Evolutionary conservation across 2,888 invertebrate genomes (phyloP), one percentile per base, ranked within the genome.

Genomic region (Endotricha flammealis): DNA sequence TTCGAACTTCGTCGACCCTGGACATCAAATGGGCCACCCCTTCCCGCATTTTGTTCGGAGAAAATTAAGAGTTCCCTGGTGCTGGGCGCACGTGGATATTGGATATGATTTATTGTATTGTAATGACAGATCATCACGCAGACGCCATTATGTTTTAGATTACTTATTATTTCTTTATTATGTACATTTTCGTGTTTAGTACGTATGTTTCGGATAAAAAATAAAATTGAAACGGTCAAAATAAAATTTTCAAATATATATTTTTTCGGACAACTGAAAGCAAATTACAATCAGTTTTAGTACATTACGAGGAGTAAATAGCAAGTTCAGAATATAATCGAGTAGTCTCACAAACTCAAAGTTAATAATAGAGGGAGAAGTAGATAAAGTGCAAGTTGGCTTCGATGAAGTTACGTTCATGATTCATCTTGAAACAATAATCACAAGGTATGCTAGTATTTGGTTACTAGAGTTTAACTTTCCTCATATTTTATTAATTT

Each of bases 11-110:
- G 71, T 59, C 78, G 70, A 74, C 74, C 75, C 76, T 79, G 82
- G 77, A 81, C 83, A 80, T 82, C 82, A 80, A 83, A 83, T 79
- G 65, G 66, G 70, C 60, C 67, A 74, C 81, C 85, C 83, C 78
- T 79, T 75, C 63, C 70, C 72, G 66, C 73, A 70, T 76, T 78
- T 77, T 73, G 69, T 69, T 58, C 63, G 49, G 70, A 67, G 70
- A 74, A 78, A 81, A 83, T 83, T 79, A 79, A 82, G 79, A 79
- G 68, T 79, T 77, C 59, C 59, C 65, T 70, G 66, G 75, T 73
- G 53, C 46, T 56, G 52, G 50, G 55, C 53, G 53, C 55, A 62
- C 57, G 53, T 62, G 46, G 48, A 55, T 46, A 45, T 28, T 30
- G 23, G 35, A 36, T 25, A 39, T 37, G 30, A 39, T 39, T 33